Evolutionary conservation across 2,113 vertebrate species (phyloP).

Genomic region (Perca schrenkii): DNA sequence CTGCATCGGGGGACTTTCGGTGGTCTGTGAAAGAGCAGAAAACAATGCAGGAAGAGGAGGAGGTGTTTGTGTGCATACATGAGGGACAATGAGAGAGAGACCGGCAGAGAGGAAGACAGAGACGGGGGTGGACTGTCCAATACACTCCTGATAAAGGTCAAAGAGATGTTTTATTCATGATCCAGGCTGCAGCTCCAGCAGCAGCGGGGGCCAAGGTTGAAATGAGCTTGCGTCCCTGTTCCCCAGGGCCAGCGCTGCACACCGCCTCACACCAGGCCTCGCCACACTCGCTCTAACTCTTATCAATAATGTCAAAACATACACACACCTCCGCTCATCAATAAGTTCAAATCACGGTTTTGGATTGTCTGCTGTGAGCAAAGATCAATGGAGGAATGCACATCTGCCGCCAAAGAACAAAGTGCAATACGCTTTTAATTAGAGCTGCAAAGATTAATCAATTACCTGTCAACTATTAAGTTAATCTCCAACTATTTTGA

Average conservation of each 20-base stretch:
- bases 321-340: conserved; percentile 40
- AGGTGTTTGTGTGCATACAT: conserved; percentile 60
- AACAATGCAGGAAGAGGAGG: conserved; percentile 50
- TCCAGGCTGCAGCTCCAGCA: conserved; percentile 66
- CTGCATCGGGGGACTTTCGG: not conserved
- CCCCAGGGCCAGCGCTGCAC: conserved; percentile 70
- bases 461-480: no score
- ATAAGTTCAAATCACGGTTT: conserved; percentile 49
- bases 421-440: not conserved
- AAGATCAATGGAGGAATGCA: conserved; percentile 14
- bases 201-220: conserved; percentile 80
- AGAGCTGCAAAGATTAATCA: no score
- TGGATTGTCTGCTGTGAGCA: conserved; percentile 6
- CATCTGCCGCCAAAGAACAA: conserved; percentile 2
- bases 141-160: conserved; percentile 85
- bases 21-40: conserved; percentile 34
- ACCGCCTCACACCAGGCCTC: conserved; percentile 77
- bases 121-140: conserved; percentile 81
- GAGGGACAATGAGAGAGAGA: conserved; percentile 65
- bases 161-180: conserved; percentile 86
- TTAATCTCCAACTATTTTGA: no score
- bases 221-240: conserved; percentile 75
- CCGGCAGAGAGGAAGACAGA: conserved; percentile 63
- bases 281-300: conserved; percentile 83
- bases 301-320: conserved; percentile 71